Evolutionary conservation across 2,113 vertebrate species (phyloP).

Genomic region (Sitta europaea): DNA sequence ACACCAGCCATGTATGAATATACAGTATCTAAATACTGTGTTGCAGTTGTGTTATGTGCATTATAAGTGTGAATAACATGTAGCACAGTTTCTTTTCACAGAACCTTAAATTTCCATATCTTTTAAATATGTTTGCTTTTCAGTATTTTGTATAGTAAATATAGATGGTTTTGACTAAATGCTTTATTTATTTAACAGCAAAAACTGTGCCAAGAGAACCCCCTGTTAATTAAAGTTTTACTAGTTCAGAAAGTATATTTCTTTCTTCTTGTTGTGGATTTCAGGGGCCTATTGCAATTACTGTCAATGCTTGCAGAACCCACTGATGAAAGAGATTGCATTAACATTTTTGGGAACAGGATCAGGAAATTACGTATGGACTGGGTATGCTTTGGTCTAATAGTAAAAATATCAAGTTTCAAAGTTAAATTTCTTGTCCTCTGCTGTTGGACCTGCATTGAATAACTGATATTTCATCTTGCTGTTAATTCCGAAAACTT

Average conservation of each 20-base stretch:
- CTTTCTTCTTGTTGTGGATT: slow-evolving; percentile 40
- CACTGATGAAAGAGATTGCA: slow-evolving; percentile 7
- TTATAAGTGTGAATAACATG: slow-evolving; percentile 58
- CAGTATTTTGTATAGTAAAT: slow-evolving; percentile 76
- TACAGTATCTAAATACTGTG: slow-evolving; percentile 40
- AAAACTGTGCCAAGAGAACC: slow-evolving; percentile 77
- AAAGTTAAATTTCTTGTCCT: not conserved
- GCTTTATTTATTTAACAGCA: slow-evolving; percentile 85
- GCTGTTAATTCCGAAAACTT: not conserved
- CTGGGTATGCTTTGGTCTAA: not conserved
- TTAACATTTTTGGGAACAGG: slow-evolving; percentile 20
- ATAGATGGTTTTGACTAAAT: slow-evolving; percentile 80
- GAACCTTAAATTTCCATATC: slow-evolving; percentile 39
- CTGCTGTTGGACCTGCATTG: not conserved
- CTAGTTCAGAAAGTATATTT: slow-evolving; percentile 26
- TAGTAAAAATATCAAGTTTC: not conserved
- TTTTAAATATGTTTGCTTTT: slow-evolving; percentile 48
- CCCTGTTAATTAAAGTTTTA: slow-evolving; percentile 63
- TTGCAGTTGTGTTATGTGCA: slow-evolving; percentile 60
- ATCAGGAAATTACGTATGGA: slow-evolving; percentile 23
- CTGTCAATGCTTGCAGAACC: slow-evolving; percentile 33
- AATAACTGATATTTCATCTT: not conserved
- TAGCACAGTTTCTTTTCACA: slow-evolving; percentile 65
- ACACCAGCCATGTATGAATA: slow-evolving; percentile 36
- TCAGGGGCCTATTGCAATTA: slow-evolving; percentile 42